Conservation (phyloP, 2,888 invertebrate genomes). For the Eledona agricola region DNA sequence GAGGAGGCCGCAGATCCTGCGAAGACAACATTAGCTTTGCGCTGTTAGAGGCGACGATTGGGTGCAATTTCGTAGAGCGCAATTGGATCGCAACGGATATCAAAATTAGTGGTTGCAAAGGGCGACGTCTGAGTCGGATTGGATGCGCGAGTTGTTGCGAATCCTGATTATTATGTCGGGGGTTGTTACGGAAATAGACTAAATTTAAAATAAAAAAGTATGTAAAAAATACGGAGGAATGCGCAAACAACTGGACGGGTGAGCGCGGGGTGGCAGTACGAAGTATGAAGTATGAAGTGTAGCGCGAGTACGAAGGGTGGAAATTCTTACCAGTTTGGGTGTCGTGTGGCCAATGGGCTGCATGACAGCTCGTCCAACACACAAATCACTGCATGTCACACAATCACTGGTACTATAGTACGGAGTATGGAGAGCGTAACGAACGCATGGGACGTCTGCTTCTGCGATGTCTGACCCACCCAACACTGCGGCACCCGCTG, state of each 20-base stretch:
- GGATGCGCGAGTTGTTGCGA: too few relatives aligned
- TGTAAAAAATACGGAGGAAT: conserved; percentile 31
- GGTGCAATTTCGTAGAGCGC: too few relatives aligned
- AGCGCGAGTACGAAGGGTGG: too few relatives aligned
- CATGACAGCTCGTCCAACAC: conserved; percentile 39
- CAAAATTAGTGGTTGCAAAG: too few relatives aligned
- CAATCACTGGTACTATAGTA: conserved; percentile 35
- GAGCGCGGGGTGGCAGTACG: conserved; percentile 24
- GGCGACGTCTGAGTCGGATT: too few relatives aligned
- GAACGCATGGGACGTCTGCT: conserved; percentile 51
- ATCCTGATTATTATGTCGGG: too few relatives aligned
- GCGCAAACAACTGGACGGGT: conserved; percentile 33
- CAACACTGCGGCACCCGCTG: conserved; percentile 64
- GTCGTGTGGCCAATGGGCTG: conserved; percentile 32
- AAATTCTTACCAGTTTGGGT: conserved; percentile 43
- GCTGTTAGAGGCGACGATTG: conserved; percentile 1
- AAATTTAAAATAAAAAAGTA: conserved; percentile 19
- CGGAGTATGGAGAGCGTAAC: conserved; percentile 40
- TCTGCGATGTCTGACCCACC: conserved; percentile 63
- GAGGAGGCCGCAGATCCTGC: conserved; percentile 30
- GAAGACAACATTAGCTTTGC: conserved; percentile 16
- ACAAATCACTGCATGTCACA: conserved; percentile 39
- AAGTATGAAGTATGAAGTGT: conserved; percentile 11
- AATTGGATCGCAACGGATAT: too few relatives aligned
- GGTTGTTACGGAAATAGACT: conserved; percentile 6